Percentiles rank a stretch among this genome's conserved stretches.
These are phyloP conservation scores for Macropodus opercularis DNA, from an alignment of 2,797 vertebrate genomes.

Conservation along the genomic window DNA sequence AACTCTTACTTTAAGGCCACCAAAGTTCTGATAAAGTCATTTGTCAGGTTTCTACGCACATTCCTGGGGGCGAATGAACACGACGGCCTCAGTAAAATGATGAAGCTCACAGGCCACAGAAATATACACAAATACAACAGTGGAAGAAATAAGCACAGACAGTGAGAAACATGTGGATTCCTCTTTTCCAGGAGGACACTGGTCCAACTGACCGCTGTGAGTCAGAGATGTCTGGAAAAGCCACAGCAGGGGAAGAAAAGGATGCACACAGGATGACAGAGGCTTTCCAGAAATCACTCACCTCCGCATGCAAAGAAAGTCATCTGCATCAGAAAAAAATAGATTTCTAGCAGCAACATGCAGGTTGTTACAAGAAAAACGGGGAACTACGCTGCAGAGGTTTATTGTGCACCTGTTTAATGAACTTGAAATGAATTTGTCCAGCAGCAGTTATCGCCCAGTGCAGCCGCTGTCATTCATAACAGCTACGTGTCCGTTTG, in stretches of 20 bases:
- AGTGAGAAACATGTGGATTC: not conserved
- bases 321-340: not conserved
- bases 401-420: not conserved
- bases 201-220: constrained; percentile 33
- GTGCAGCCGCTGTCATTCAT: not conserved
- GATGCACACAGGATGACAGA: constrained; percentile 27
- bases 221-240: constrained; percentile 38
- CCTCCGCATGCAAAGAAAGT: not conserved
- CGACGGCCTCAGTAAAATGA: constrained; percentile 54
- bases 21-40: constrained; percentile 50
- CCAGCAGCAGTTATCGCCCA: constrained; percentile 24
- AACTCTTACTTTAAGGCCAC: constrained; percentile 57
- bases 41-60: constrained; percentile 33
- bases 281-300: constrained; percentile 48
- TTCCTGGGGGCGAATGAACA: constrained; percentile 45
- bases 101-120: too few species aligned
- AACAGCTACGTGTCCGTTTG: too few species aligned
- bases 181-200: constrained; percentile 29
- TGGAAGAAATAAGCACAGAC: constrained; percentile 2
- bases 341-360: not conserved
- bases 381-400: not conserved
- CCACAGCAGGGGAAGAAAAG: not conserved
- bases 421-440: constrained; percentile 9
- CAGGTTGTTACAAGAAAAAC: not conserved
- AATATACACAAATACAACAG: too few species aligned